phyloP scores from a whole-genome alignment of 2,797 vertebrate species.

The Coracias cyanogaster region DNA sequence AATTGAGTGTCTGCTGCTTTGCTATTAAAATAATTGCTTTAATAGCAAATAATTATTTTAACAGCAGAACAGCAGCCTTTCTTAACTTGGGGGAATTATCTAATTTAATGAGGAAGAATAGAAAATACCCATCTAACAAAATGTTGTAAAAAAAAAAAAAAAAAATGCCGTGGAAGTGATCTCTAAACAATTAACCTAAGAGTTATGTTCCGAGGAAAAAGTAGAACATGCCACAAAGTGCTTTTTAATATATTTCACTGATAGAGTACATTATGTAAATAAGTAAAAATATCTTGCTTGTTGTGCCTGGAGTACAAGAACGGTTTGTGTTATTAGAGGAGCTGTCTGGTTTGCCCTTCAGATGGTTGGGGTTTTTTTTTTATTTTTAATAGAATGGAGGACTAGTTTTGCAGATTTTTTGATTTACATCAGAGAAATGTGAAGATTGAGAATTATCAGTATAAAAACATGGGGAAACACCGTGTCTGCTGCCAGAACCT shows the following conservation, averaged over 20 bases:
- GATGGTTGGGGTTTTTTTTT: slow-evolving; percentile 16
- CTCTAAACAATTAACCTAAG: slow-evolving; percentile 78
- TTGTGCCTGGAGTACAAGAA: slow-evolving; percentile 53
- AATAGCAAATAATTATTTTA: slow-evolving; percentile 70
- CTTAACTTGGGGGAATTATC: slow-evolving; percentile 58
- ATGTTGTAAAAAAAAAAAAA: slow-evolving; percentile 39
- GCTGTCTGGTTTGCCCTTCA: slow-evolving; percentile 34
- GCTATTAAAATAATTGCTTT: slow-evolving; percentile 65
- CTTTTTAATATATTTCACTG: slow-evolving; percentile 61
- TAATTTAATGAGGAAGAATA: slow-evolving; percentile 64
- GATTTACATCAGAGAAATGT: neutral
- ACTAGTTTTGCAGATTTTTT: neutral
- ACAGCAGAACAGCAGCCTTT: slow-evolving; percentile 53
- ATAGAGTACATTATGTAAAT: slow-evolving; percentile 69
- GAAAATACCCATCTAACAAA: slow-evolving; percentile 72
- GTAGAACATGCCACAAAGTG: slow-evolving; percentile 70
- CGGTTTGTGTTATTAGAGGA: neutral
- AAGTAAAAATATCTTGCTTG: slow-evolving; percentile 35
- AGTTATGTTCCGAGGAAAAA: slow-evolving; percentile 62
- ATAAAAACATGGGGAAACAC: neutral
- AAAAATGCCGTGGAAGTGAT: slow-evolving; percentile 68
- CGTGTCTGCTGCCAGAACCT: neutral
- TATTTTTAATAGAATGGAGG: neutral
- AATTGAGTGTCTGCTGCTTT: slow-evolving; percentile 63
- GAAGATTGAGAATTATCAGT: neutral